Base-by-base conservation (phyloP, 2,797 vertebrate genomes). In the Sylvia borin region DNA sequence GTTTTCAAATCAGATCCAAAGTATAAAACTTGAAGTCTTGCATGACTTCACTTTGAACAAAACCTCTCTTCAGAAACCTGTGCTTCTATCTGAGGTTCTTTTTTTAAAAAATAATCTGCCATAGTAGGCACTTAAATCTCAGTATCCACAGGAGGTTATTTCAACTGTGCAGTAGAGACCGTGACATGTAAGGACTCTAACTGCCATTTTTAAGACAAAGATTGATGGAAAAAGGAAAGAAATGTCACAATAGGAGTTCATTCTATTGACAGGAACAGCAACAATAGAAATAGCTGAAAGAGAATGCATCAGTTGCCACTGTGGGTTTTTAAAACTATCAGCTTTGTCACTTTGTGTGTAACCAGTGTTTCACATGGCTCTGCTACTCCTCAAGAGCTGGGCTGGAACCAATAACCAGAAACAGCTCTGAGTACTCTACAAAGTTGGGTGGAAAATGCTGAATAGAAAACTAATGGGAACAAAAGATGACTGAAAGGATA, bases 121-220 rank as follows among this genome's bases (percentile, higher is more conserved):
- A 55, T n/a, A 70, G 51, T 54, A 94, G 55, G 50, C 53, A 91
- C 54, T 54, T 89, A 91, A 93, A 81, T 61, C 68, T 80, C 57
- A 55, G 45, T 34, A 72, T 74, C 53, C 45, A 62, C 32, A 48
- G 53, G 50, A 74, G 70, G 20, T 68, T 84, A 76, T 85, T 92
- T 91, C 76, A 83, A 80, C 42, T 29, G 36, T 11, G 7, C 38
- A 43, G 54, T 65, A 89, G 62, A 87, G 50, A 47, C 18, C 27
- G 21, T 89, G 85, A 85, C 74, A 58, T 11, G 60, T 90, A 91
- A 90, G 3, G 5, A 68, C 47, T 87, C 55, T 79, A 84, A 85
- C 50, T 85, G 62, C 73, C 70, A 70, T 90, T 96, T 96, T 84
- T 65, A 93, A 93, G 87, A 85, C 70, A 92, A 93, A 93, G 79